Evolutionary conservation across 2,113 vertebrate genomes (phyloP), one percentile per base, ranked within the genome.

Genomic region (Otis tarda): DNA sequence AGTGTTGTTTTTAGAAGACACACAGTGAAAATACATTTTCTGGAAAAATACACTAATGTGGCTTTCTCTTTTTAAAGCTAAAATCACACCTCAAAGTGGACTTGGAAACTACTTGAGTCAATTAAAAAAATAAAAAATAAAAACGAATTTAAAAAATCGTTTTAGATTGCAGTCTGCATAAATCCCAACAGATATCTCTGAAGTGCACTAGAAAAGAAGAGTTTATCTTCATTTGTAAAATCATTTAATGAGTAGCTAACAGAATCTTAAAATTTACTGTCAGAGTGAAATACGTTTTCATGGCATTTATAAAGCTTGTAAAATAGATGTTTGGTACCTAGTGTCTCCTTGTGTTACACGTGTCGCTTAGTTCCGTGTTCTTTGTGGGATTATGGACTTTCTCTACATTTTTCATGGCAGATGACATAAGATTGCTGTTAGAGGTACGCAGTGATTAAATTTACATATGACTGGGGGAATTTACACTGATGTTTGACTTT

Each of bases 401-500:
- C 93, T 95, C 77, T 59, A 35, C 71, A 87, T 95, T 97, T 96
- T 91, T 97, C 67, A 43, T 88, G 70, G 45, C 79, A 97, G 86
- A 82, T 83, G 93, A 92, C 94, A 95, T 64, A 70, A 82, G 92
- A 83, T 95, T 94, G 82, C 89, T 80, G 89, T 94, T 92, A 82
- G 83, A 89, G 53, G 79, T 92, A 79, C 64, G 94, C 65, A 67
- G 71, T 95, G 95, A 98, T 98, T 98, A 97, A 92, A 97, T 98
- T 98, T 98, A 97, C 97, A 96, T 98, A 97, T 98, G 95, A 97
- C 57, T 45, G 70, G 61, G 94, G 96, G 97, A 97, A 98, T 98
- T 97, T 96, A 96, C 94, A 94, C 95, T 97, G 98, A 97, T 97
- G 98, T 95, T 93, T 95, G 97, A 97, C 97, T 98, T 98, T 98